Base-by-base conservation (phyloP, 2,797 vertebrate species). In the Muscicapa comitata region DNA sequence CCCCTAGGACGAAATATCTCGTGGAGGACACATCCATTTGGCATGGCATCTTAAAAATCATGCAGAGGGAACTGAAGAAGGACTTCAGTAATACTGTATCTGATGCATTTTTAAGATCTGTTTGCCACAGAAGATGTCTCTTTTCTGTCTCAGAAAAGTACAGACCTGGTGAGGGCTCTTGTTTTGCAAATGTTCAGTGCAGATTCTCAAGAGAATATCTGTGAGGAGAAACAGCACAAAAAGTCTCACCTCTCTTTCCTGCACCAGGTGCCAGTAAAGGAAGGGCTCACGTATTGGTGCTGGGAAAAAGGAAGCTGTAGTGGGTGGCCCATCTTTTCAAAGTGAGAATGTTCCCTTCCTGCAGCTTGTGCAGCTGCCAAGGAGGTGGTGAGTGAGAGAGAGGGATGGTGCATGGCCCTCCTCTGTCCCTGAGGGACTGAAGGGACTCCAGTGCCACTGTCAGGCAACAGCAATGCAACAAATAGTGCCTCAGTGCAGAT, bases 321-420 rank as follows among this genome's bases (percentile, higher is more conserved):
- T 1, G 4, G 8, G 20, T 71, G 33, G 15, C 15, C 26, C n/a
- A 6, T 28, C 40, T 51, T 73, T 42, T 33, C 45, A 31, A 48
- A 14, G 7, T 4, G 37, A 57, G 26, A 26, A 5, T 1, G 4
- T 26, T 93, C 28, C 23, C 55, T 31, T 81, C 50, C 40, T 73
- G 43, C 29, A 57, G 74, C 71, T 33, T 23, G 29, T 54, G 84
- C 67, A 45, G 31, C 50, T 82, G 57, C 54, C 0, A 3, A 70
- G n/a, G 35, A 73, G 21, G 20, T 0, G 2, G 29, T 45, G 31
- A 62, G 43, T 1, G 14, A 40, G 14, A 0, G 1, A 61, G 37
- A 1, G 40, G 28, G 35, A 57, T 2, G 15, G 19, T 51, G 15
- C 25, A 33, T 0, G 33, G 29, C 8, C 10, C 43, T 63, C 37